Percentiles rank a stretch among this genome's conserved stretches.
phyloP scores from a whole-genome alignment of 2,888 invertebrate species.

The Plagodis dolabraria region DNA sequence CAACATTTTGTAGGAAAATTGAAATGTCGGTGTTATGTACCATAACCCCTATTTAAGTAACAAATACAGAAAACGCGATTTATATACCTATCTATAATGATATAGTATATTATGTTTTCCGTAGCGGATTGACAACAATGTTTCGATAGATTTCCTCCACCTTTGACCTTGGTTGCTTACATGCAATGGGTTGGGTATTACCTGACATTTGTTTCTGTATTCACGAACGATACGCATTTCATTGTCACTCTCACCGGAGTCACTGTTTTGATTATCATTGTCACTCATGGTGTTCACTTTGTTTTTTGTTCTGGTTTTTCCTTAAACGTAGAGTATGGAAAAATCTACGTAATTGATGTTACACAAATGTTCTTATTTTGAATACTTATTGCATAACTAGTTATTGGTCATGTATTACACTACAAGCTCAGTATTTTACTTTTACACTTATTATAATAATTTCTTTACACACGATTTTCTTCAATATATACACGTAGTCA shows the following conservation, averaged over 20 bases:
- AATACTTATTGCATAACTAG: too few relatives aligned
- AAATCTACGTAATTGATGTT: not conserved
- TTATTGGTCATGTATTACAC: too few relatives aligned
- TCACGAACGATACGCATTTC: conserved; percentile 42
- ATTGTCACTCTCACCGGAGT: conserved; percentile 46
- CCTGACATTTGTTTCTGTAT: conserved; percentile 33
- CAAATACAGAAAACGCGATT: too few relatives aligned
- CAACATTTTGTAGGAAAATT: too few relatives aligned
- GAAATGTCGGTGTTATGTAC: too few relatives aligned
- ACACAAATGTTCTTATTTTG: not conserved
- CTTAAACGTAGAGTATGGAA: not conserved
- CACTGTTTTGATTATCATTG: conserved; percentile 19
- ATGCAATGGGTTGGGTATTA: conserved; percentile 11
- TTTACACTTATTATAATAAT: too few relatives aligned
- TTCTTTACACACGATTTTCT: too few relatives aligned
- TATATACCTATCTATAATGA: too few relatives aligned
- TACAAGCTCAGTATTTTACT: too few relatives aligned
- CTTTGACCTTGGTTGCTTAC: conserved; percentile 13
- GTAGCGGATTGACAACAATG: conserved; percentile 3
- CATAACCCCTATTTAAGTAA: too few relatives aligned
- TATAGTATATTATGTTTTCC: not conserved
- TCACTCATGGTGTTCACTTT: conserved; percentile 10
- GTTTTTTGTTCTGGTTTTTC: not conserved
- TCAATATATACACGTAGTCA: too few relatives aligned
- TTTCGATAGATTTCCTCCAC: conserved; percentile 8